Evolutionary conservation across 2,888 invertebrate species (phyloP), one percentile per base, ranked within the genome.

Genomic region (Cataglyphis cursor): DNA sequence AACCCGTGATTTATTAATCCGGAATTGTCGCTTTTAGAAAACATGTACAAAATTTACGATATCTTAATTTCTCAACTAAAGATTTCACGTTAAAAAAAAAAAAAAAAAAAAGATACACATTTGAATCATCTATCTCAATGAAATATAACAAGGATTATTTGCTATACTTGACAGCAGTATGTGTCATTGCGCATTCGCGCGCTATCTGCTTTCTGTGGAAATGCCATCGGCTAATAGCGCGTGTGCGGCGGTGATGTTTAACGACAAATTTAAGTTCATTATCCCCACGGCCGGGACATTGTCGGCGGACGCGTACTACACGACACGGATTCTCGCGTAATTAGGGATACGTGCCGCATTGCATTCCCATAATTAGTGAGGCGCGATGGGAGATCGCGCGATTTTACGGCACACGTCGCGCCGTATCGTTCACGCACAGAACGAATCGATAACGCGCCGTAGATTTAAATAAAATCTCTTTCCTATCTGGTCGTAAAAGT

Each of bases 261-360:
- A 68, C 70, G 70, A 80, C 68, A 70, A 80, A 70, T 80, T 80
- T 80, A 80, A 80, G 78, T 80, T 70, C 78, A 80, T 80, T 80
- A 80, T 68, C 59, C 78, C 59, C 59, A 35, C 70, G 48, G 21
- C 24, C 59, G 24, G 70, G n/a, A n/a, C 59, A 70, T 59, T 80
- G 68, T 68, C 76, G 38, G 21, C 18, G 44, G 78, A 59, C 68
- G 31, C 59, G 68, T 68, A 80, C 59, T 76, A 41, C 76, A 41
- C 76, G 65, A 64, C 65, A 44, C 65, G 65, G 59, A 80, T 68
- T 80, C 78, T 68, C 59, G 78, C 70, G 70, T 80, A 80, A 80
- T 80, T 80, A 80, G 70, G 31, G 59, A 68, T 80, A 80, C 57
- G 68, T 44, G 78, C 72, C 68, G 44, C 68, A 44, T 31, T 24